Evolutionary conservation across 2,888 invertebrate genomes (phyloP), one percentile per base, ranked within the genome.

Genomic region (Anarsia innoxiella): DNA sequence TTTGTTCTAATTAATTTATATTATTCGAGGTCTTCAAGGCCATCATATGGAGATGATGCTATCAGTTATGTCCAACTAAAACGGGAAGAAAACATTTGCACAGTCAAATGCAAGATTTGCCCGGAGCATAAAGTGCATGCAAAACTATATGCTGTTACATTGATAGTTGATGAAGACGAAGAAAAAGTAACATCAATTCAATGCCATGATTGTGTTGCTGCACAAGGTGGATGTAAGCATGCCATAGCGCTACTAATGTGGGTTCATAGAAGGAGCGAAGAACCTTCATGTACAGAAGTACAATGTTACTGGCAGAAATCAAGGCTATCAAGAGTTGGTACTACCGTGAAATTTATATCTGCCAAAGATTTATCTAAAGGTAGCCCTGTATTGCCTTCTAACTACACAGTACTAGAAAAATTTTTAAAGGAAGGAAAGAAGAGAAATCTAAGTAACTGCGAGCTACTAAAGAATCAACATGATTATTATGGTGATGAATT

Each of bases 251-350:
- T 59, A 5, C 12, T 62, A 0, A 54, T 62, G 59, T 61, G 59
- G 59, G 36, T 54, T 3, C 59, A 61, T 47, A 42, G 61, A 0
- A 16, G 60, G 2, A 63, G 61, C 45, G 60, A 65, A 13, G 57
- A 66, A 4, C 60, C 56, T 10, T 51, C 63, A 0, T 52, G 51
- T 23, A 62, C 58, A 11, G 12, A 36, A 1, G 26, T 49, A 0
- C 35, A 50, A 31, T 63, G 62, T 14, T 65, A 61, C 14, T 62
- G 61, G 59, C 45, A 16, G 19, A 62, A 62, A 46, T 56, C 57
- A 0, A 56, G 45, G n/a, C 41, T 59, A 0, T 56, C 58, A 0
- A 49, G 43, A 32, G 55, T 61, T 39, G 59, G 59, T 0, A 51
- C 31, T 38, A 56, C 26, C 27, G 1, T 59, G 3, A 61, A 63